Conservation (phyloP, 2,888 invertebrate species). For the Geophilus truncorum region DNA sequence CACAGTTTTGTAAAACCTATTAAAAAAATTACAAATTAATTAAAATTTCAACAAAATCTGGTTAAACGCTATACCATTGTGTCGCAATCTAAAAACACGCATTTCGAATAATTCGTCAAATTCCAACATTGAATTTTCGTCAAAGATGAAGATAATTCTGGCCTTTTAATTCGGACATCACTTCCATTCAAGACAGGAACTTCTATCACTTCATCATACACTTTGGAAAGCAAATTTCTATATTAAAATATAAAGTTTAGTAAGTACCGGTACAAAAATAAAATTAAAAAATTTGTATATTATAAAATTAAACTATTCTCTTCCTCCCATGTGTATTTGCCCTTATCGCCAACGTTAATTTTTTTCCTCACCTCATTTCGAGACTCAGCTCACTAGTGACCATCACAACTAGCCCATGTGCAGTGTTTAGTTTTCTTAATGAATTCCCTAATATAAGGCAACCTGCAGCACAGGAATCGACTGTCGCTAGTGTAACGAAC, state of each 20-base stretch:
- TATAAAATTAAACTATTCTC: too few species aligned
- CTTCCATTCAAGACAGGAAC: slow-evolving; percentile 96
- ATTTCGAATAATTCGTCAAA: slow-evolving; percentile 54
- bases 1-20: slow-evolving; percentile 54
- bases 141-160: slow-evolving; percentile 71
- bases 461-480: not conserved
- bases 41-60: too few species aligned
- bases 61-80: too few species aligned
- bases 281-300: too few species aligned
- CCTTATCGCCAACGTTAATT: not conserved
- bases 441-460: not conserved
- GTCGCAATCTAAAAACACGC: slow-evolving; percentile 56
- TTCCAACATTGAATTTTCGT: slow-evolving; percentile 57
- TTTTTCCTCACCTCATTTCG: not conserved
- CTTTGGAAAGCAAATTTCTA: slow-evolving; percentile 71
- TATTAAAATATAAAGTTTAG: too few species aligned
- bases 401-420: not conserved
- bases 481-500: not conserved
- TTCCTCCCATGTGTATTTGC: too few species aligned
- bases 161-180: slow-evolving; percentile 81
- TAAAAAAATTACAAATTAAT: not conserved
- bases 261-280: too few species aligned
- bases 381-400: not conserved
- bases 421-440: not conserved
- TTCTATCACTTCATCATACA: slow-evolving; percentile 77